A percentile compares a stretch with the other conserved stretches of the same genome.
Conservation (phyloP, 2,113 vertebrate species). For the Oncorhynchus masou region DNA sequence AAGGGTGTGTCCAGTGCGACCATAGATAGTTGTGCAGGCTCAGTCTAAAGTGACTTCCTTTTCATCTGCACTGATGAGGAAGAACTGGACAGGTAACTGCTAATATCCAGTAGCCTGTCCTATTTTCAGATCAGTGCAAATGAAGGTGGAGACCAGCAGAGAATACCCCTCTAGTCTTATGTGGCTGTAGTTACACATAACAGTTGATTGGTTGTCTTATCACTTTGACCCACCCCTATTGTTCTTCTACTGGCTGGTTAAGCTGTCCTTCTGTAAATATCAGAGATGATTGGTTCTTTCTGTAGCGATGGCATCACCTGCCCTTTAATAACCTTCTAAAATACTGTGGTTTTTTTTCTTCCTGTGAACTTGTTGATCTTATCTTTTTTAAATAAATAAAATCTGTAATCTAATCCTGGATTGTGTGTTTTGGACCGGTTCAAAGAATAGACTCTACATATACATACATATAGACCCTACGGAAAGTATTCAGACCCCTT, state of each 20-base stretch:
- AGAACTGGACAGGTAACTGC: not conserved
- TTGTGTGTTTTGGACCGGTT: not conserved
- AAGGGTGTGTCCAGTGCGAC: not conserved
- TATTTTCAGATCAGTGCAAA: too few species aligned
- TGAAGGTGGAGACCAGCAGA: too few species aligned
- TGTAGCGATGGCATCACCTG: slow-evolving; percentile 78
- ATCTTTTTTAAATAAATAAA: slow-evolving; percentile 75
- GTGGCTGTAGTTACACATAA: not conserved
- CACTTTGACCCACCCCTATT: not conserved
- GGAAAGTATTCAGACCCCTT: too few species aligned
- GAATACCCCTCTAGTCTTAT: too few species aligned
- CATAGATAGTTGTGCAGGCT: not conserved
- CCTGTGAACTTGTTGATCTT: slow-evolving; percentile 66
- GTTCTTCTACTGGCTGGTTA: slow-evolving; percentile 33
- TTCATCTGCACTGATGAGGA: not conserved
- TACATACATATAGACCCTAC: too few species aligned
- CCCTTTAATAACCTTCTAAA: slow-evolving; percentile 92
- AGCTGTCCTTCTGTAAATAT: slow-evolving; percentile 91
- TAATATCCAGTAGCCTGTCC: not conserved
- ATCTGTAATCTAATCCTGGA: slow-evolving; percentile 67
- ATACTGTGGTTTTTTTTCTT: slow-evolving; percentile 64
- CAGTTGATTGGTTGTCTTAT: not conserved
- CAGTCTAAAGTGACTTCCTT: not conserved
- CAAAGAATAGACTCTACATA: too few species aligned
- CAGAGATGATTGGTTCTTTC: slow-evolving; percentile 82